Evolutionary conservation across 1,140 invertebrate species (phyloP).

Genomic region (Brachionus sp.): DNA sequence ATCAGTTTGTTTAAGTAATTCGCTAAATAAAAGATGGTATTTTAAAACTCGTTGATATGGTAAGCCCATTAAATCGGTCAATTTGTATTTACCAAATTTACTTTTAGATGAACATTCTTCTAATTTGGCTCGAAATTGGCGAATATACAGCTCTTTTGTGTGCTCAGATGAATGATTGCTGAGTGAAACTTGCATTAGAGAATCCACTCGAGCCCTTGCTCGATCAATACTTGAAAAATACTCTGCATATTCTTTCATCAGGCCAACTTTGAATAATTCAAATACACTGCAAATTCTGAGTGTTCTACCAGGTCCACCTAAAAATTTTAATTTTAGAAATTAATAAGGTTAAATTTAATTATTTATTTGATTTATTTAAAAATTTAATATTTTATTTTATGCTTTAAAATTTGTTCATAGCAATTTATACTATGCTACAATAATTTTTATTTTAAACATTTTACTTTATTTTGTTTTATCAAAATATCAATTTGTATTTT

Average conservation of each 20-base stretch:
- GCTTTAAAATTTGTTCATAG: too few species aligned
- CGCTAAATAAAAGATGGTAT: slow-evolving; percentile 38
- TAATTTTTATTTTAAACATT: too few species aligned
- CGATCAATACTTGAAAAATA: slow-evolving; percentile 29
- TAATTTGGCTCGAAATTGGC: background rate
- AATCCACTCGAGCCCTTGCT: background rate
- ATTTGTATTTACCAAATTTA: slow-evolving; percentile 34
- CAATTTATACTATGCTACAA: too few species aligned
- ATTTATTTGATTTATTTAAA: too few species aligned
- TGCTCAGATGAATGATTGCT: background rate
- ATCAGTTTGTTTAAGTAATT: slow-evolving; percentile 41
- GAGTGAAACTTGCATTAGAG: background rate
- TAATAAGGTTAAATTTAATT: too few species aligned
- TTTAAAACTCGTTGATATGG: slow-evolving; percentile 41
- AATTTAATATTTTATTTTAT: too few species aligned
- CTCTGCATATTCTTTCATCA: slow-evolving; percentile 38
- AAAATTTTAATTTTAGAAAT: background rate
- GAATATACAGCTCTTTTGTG: background rate
- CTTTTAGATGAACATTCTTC: slow-evolving; percentile 19
- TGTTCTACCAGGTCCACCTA: slow-evolving; percentile 14
- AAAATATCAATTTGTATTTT: too few species aligned
- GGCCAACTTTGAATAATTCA: background rate
- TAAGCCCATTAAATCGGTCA: slow-evolving; percentile 18
- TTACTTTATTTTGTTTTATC: too few species aligned
- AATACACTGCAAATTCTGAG: slow-evolving; percentile 32